Evolutionary conservation across 2,113 vertebrate genomes (phyloP).

Genomic region (Todiramphus saurophagus): DNA sequence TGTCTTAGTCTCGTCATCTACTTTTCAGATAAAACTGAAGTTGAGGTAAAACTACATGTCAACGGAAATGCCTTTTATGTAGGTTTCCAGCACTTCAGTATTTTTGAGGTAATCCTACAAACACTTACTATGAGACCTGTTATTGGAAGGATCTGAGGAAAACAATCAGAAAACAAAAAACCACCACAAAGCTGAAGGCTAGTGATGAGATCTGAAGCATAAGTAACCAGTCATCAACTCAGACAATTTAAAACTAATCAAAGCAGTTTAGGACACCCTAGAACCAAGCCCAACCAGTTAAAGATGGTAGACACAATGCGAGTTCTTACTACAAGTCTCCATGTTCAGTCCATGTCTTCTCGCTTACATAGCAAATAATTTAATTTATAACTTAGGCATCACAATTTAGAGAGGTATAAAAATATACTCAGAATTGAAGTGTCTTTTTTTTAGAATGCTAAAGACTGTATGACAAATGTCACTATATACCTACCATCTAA

Average conservation of each 20-base stretch:
- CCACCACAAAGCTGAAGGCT: background rate
- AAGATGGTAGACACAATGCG: background rate
- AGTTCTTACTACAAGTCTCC: background rate
- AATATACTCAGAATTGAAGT: background rate
- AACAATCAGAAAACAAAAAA: background rate
- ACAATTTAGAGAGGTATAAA: background rate
- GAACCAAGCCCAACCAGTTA: background rate
- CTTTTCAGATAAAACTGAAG: background rate
- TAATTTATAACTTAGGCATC: background rate
- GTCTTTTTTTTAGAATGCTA: background rate
- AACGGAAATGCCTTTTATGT: background rate
- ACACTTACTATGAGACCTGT: background rate
- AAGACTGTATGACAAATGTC: background rate
- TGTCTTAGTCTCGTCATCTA: background rate
- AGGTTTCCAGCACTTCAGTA: background rate
- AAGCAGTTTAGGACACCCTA: background rate
- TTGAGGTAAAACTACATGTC: background rate
- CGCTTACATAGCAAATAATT: background rate
- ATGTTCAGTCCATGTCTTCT: background rate
- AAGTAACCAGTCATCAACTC: background rate
- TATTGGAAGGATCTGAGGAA: background rate
- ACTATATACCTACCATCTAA: constrained; percentile 52
- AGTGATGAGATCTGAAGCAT: background rate
- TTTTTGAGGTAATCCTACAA: background rate
- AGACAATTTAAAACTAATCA: background rate